Evolutionary conservation across 2,113 vertebrate species (phyloP).

Genomic region (Varanus komodoensis): DNA sequence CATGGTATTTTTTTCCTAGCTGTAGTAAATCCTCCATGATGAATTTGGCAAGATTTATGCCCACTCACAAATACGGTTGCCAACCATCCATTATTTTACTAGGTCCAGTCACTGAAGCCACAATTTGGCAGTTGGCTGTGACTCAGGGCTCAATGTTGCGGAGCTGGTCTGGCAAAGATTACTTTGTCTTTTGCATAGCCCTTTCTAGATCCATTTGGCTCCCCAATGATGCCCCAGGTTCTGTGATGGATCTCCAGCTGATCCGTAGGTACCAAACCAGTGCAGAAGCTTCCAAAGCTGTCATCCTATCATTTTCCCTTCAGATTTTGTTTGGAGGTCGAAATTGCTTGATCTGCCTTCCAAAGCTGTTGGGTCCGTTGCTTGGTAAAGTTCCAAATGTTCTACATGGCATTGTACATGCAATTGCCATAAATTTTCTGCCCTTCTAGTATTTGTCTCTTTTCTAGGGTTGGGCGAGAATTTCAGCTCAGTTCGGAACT

Average conservation of each 20-base stretch:
- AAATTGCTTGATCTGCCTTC: too few species aligned
- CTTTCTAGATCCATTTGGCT: not conserved
- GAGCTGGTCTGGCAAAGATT: not conserved
- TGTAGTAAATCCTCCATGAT: conserved; percentile 59
- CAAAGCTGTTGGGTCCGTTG: too few species aligned
- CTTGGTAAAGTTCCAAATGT: too few species aligned
- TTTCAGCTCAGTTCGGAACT: too few species aligned
- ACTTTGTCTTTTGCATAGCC: not conserved
- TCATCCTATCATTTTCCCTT: not conserved
- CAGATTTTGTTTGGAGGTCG: not conserved
- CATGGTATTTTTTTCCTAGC: conserved; percentile 39
- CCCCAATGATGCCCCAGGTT: not conserved
- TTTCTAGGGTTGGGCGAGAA: too few species aligned
- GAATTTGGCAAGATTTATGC: conserved; percentile 43
- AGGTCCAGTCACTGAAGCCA: not conserved
- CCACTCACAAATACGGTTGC: conserved; percentile 22
- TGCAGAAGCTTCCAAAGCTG: not conserved
- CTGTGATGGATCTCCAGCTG: not conserved
- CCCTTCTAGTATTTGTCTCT: too few species aligned
- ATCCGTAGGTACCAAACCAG: not conserved
- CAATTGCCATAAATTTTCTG: too few species aligned
- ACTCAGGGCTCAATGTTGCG: not conserved
- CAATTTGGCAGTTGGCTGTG: not conserved
- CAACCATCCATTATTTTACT: not conserved
- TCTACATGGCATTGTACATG: too few species aligned